phyloP scores from a whole-genome alignment of 2,113 vertebrate genomes.

The Acinonyx jubatus region DNA sequence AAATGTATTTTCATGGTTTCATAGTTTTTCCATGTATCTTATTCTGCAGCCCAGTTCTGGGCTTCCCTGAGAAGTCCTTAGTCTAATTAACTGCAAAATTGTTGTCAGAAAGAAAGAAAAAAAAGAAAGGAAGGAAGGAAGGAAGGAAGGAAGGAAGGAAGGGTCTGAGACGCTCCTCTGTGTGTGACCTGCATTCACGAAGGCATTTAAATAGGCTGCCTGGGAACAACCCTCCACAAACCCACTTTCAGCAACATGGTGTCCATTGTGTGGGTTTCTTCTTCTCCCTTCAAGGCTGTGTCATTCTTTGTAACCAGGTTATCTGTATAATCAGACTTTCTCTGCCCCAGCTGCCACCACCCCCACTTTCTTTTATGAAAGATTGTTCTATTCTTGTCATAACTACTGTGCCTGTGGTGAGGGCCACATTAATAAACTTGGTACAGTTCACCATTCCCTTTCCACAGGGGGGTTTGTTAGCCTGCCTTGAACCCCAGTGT shows the following conservation, averaged over 20 bases:
- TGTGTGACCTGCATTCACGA: not conserved
- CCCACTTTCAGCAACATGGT: not conserved
- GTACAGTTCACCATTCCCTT: not conserved
- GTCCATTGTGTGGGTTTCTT: not conserved
- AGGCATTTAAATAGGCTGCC: not conserved
- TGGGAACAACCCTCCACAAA: not conserved
- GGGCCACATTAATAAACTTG: not conserved
- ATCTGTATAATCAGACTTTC: not conserved
- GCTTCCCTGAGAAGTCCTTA: conserved; percentile 28
- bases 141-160: fast-evolving
- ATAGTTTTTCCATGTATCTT: conserved; percentile 51
- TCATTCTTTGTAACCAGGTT: not conserved
- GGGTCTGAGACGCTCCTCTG: not conserved
- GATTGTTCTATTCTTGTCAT: not conserved
- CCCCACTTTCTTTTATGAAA: not conserved
- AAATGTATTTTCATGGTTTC: conserved; percentile 87
- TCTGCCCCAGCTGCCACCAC: not conserved
- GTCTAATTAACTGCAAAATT: not conserved
- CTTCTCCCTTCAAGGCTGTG: not conserved
- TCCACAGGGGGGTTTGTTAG: not conserved
- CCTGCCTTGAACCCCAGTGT: not conserved
- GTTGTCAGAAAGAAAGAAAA: not conserved
- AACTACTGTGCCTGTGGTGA: not conserved
- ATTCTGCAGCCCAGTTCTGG: conserved; percentile 6
- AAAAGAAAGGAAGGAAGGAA: not conserved